Evolutionary conservation across 2,888 invertebrate species (phyloP).

Genomic region (Drosophila conformis): DNA sequence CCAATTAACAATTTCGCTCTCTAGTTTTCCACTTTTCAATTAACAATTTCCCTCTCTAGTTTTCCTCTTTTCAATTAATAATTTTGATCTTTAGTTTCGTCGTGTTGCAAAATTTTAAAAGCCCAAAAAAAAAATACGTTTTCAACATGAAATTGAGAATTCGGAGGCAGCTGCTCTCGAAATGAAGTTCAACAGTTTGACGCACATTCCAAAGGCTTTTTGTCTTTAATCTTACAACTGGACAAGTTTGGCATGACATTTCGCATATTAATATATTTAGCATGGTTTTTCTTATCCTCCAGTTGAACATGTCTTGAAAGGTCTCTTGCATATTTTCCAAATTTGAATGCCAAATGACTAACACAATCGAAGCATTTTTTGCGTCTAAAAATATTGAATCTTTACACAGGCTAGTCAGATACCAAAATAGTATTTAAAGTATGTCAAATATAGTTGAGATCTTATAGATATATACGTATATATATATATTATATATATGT

Average conservation of each 20-base stretch:
- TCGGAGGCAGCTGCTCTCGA: background rate
- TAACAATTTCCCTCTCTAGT: background rate
- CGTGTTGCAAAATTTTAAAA: background rate
- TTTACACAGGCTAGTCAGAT: background rate
- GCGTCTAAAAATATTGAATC: background rate
- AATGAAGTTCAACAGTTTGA: background rate
- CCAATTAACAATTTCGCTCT: background rate
- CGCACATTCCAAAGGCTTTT: constrained; percentile 13
- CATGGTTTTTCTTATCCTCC: background rate
- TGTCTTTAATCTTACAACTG: background rate
- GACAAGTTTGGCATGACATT: background rate
- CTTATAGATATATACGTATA: background rate
- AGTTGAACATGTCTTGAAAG: background rate
- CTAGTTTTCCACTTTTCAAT: background rate
- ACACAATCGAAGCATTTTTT: background rate
- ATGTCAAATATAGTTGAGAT: background rate
- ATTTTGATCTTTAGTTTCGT: background rate
- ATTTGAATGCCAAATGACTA: background rate
- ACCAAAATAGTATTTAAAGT: background rate
- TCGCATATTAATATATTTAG: background rate
- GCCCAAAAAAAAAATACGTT: constrained; percentile 8
- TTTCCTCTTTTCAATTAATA: background rate
- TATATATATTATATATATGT: background rate
- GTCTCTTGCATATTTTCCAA: background rate
- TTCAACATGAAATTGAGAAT: constrained; percentile 18